Evolutionary conservation across 2,113 vertebrate species (phyloP), one percentile per base, ranked within the genome.

Genomic region (Arothron firmamentum): DNA sequence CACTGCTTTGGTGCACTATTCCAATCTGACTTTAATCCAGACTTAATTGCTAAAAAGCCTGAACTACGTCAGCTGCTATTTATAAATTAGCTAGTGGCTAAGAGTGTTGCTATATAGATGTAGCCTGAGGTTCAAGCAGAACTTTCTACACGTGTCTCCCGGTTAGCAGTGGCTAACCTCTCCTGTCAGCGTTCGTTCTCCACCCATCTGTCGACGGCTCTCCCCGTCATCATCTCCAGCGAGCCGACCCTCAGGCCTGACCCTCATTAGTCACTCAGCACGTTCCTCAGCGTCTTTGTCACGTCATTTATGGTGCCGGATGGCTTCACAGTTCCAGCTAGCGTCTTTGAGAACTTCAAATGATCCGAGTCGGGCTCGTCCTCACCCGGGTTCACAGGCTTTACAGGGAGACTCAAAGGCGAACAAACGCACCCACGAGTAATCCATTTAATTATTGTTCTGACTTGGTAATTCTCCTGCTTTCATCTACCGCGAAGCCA

Each of bases 331-430:
- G 1, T 2, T 21, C 18, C 18, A 21, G 47, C 20, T 11, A 52
- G 17, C 58, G 51, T 42, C 13, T 49, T 59, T 38, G n/a, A 14
- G 1, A 38, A 21, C n/a, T 10, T 31, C 47, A 21, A 31, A 15
- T 41, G 42, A 53, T 47, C 52, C 18, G 11, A 15, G 16, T 25
- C 61, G 6, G 20, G 18, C 17, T 14, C 52, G 51, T 28, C 51
- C 18, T 25, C 47, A 23, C 20, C 3, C 20, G 25, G 28, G 15
- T 34, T 38, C 11, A 46, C 21, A 46, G 28, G 38, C 49, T 34
- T 59, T 17, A 47, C 14, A 66, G 55, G 38, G 14, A 52, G 12
- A 28, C 25, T 59, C n/a, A 55, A 34, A 31, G 20, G 43, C 55
- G 1, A 42, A 50, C 17, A 28, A 43, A 53, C 10, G 34, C 50